These are phyloP conservation scores for Enteromius radiatus DNA, from an alignment of 2,797 vertebrate species.

Conservation along the genomic window DNA sequence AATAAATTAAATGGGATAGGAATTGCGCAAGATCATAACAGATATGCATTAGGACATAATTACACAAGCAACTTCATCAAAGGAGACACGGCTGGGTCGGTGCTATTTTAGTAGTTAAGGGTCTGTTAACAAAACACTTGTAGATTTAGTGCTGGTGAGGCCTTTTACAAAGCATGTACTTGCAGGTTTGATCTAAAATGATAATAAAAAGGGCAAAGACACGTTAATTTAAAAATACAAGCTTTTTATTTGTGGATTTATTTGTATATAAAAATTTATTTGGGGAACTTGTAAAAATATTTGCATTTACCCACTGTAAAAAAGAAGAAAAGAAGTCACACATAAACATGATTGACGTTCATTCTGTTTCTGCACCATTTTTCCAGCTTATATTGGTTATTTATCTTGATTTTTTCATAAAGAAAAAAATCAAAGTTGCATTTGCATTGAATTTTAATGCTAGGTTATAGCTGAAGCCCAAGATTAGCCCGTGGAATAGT, in stretches of 20 bases:
- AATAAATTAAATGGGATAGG: constrained; percentile 1
- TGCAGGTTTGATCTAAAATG: neutral
- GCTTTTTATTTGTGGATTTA: neutral
- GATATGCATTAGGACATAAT: neutral
- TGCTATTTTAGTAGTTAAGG: neutral
- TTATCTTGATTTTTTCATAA: neutral
- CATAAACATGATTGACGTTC: neutral
- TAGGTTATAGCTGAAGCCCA: neutral
- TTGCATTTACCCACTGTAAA: neutral
- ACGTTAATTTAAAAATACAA: neutral
- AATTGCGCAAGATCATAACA: constrained; percentile 16
- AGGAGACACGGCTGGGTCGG: neutral
- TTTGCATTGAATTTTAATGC: constrained; percentile 21
- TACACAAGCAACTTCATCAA: neutral
- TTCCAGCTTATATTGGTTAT: neutral
- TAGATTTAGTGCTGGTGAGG: neutral
- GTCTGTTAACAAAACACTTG: neutral
- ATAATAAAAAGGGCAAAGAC: neutral
- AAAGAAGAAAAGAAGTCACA: neutral
- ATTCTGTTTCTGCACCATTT: neutral
- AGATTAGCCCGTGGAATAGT: neutral
- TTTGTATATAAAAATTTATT: neutral
- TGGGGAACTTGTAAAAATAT: neutral
- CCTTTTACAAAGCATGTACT: neutral
- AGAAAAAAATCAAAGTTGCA: neutral